A percentile compares a stretch with the other conserved stretches of the same genome.
These are phyloP conservation scores for Circaetus cinerascens DNA, from an alignment of 2,113 vertebrate species.

Conservation along the genomic window DNA sequence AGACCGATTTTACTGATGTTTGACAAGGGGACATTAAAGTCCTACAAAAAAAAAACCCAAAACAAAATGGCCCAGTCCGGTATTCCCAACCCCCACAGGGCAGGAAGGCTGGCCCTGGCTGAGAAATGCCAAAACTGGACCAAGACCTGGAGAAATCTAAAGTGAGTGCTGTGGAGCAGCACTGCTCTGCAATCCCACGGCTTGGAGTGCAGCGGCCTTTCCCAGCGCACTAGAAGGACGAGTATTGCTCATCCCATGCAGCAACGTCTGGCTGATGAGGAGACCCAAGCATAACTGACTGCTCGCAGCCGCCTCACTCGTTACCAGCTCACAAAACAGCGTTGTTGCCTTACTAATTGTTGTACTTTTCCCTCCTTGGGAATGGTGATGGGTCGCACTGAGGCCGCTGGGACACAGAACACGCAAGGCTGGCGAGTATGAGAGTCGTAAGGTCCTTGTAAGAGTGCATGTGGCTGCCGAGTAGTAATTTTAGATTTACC, in stretches of 20 bases:
- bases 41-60: background rate
- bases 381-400: accelerated
- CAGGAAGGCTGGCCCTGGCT: background rate
- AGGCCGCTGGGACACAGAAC: background rate
- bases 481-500: background rate
- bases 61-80: background rate
- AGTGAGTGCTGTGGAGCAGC: background rate
- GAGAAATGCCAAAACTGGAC: background rate
- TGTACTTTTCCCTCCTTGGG: background rate
- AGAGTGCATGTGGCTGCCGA: accelerated
- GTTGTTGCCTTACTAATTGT: background rate
- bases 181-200: too few relatives aligned
- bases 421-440: accelerated
- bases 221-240: accelerated
- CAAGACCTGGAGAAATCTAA: background rate
- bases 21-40: background rate
- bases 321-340: background rate
- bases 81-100: too few relatives aligned
- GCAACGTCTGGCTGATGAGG: background rate
- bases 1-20: background rate
- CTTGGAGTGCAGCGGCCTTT: background rate
- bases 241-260: background rate
- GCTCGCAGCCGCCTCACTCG: too few relatives aligned
- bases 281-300: background rate
- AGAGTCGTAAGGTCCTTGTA: background rate